Percentiles rank a stretch among this genome's conserved stretches.
Evolutionary conservation across 2,797 vertebrate genomes (phyloP).

Genomic region (Poecilia picta): DNA sequence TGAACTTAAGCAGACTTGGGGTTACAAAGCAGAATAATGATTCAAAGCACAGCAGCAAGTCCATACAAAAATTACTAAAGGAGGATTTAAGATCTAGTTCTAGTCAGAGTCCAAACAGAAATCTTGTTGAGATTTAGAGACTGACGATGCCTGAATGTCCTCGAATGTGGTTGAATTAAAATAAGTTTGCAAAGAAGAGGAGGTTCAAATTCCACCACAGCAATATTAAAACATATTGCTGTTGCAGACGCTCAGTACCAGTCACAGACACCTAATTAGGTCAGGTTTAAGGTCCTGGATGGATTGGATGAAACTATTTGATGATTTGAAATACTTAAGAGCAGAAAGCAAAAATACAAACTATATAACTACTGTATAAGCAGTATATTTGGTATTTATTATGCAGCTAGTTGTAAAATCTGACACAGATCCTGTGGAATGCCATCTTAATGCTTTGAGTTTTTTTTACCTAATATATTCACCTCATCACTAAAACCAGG

Average conservation of each 20-base stretch:
- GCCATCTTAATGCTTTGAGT: constrained; percentile 8
- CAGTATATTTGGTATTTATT: background rate
- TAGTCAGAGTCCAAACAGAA: background rate
- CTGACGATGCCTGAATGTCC: background rate
- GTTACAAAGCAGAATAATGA: background rate
- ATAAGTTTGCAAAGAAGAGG: background rate
- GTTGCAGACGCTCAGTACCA: background rate
- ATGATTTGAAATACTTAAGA: background rate
- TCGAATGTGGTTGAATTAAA: background rate
- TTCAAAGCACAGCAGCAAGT: background rate
- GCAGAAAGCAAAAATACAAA: background rate
- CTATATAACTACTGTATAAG: too few species aligned
- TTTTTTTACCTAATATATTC: constrained; percentile 39
- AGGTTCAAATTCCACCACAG: background rate
- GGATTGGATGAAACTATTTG: background rate
- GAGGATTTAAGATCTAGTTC: background rate
- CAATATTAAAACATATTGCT: background rate
- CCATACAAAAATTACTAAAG: background rate
- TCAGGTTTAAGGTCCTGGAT: background rate
- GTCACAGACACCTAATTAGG: background rate
- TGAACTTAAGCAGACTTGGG: background rate
- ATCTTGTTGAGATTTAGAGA: background rate
- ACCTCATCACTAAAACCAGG: constrained; percentile 39
- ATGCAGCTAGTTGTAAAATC: constrained; percentile 3
- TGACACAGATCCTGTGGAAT: constrained; percentile 17